phyloP scores from a whole-genome alignment of 1,140 invertebrate species.

The Sesamia nonagrioides region DNA sequence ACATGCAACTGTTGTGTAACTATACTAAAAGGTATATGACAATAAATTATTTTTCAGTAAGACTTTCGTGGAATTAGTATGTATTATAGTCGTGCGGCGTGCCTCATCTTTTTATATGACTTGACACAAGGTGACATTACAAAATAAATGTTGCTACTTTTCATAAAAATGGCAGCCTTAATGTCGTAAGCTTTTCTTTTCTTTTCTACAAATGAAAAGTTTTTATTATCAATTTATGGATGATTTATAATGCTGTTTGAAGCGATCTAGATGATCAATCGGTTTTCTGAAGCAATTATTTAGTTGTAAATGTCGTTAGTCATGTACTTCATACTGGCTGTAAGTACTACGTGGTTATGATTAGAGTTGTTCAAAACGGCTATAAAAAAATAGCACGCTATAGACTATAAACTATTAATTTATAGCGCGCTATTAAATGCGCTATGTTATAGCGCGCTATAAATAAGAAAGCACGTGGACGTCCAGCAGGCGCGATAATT shows the following conservation, averaged over 20 bases:
- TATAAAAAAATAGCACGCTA: too few relatives aligned
- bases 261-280: constrained; percentile 66
- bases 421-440: too few relatives aligned
- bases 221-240: constrained; percentile 74
- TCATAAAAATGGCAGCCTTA: constrained; percentile 84
- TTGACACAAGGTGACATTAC: constrained; percentile 45
- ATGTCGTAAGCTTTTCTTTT: constrained; percentile 87
- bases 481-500: too few relatives aligned
- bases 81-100: too few relatives aligned
- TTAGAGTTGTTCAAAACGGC: too few relatives aligned
- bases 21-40: too few relatives aligned
- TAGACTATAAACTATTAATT: too few relatives aligned
- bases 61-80: too few relatives aligned
- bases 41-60: too few relatives aligned
- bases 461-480: too few relatives aligned
- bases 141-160: constrained; percentile 81
- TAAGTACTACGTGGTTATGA: constrained; percentile 85
- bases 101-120: not conserved
- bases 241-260: constrained; percentile 79
- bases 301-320: constrained; percentile 66
- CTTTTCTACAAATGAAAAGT: constrained; percentile 80
- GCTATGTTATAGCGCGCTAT: too few relatives aligned
- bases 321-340: constrained; percentile 76
- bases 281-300: constrained; percentile 64
- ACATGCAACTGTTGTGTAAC: too few relatives aligned